phyloP scores from a whole-genome alignment of 2,888 invertebrate species.

The Hedya salicella region DNA sequence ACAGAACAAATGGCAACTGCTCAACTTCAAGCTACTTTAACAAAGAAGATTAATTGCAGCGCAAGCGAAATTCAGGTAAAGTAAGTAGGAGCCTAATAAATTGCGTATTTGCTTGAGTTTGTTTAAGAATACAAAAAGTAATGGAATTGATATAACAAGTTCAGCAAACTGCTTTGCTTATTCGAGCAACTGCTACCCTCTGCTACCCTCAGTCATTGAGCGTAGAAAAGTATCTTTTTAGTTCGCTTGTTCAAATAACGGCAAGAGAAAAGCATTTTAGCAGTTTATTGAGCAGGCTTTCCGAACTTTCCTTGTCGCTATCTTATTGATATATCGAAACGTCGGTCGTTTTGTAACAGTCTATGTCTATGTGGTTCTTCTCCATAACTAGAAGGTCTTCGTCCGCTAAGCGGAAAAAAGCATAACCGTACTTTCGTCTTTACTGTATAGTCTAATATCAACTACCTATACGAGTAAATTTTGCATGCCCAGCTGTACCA shows the following conservation, averaged over 20 bases:
- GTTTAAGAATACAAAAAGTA: slow-evolving; percentile 11
- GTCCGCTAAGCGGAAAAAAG: too few relatives aligned
- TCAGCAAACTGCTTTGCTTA: slow-evolving; percentile 31
- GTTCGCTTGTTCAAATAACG: slow-evolving; percentile 23
- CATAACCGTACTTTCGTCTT: too few relatives aligned
- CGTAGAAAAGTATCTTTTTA: slow-evolving; percentile 29
- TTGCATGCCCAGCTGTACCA: too few relatives aligned
- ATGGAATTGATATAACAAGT: slow-evolving; percentile 33
- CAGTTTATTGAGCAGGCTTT: slow-evolving; percentile 11
- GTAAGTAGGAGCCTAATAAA: slow-evolving; percentile 13
- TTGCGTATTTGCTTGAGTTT: slow-evolving; percentile 23
- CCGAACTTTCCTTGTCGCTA: slow-evolving; percentile 4
- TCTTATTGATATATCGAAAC: background rate
- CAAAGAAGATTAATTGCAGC: slow-evolving; percentile 35
- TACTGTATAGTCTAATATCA: too few relatives aligned
- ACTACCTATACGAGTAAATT: too few relatives aligned
- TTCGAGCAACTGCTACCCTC: slow-evolving; percentile 21
- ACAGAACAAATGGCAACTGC: slow-evolving; percentile 21
- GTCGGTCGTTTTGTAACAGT: background rate
- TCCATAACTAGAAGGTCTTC: too few relatives aligned
- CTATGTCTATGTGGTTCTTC: background rate
- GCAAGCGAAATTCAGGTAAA: slow-evolving; percentile 15
- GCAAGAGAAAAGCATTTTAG: slow-evolving; percentile 13
- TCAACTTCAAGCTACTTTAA: slow-evolving; percentile 13
- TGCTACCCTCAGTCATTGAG: slow-evolving; percentile 6